These are phyloP conservation scores for Ethmia dodecea DNA, from an alignment of 2,888 invertebrate genomes.

Conservation along the genomic window DNA sequence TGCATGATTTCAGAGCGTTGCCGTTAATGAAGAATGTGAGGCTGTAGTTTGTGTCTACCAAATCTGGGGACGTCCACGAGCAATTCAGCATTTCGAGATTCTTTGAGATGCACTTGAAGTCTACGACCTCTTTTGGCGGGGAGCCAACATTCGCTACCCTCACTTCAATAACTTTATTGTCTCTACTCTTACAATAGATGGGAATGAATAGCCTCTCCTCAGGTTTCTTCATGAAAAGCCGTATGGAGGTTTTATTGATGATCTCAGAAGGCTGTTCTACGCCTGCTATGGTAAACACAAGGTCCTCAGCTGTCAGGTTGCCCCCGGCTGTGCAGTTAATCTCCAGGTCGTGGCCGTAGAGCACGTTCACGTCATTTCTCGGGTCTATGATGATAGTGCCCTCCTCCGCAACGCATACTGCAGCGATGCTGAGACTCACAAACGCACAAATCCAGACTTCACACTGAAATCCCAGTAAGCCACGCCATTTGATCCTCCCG, in stretches of 20 bases:
- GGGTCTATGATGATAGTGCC: slow-evolving; percentile 66
- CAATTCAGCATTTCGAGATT: slow-evolving; percentile 87
- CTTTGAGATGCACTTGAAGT: slow-evolving; percentile 85
- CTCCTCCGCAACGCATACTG: slow-evolving; percentile 30
- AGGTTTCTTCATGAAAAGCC: slow-evolving; percentile 70
- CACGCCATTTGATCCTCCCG: slow-evolving; percentile 48
- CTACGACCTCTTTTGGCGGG: slow-evolving; percentile 79
- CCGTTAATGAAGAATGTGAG: slow-evolving; percentile 44
- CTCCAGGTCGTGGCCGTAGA: slow-evolving; percentile 79
- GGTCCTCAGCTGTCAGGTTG: slow-evolving; percentile 52
- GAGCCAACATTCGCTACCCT: slow-evolving; percentile 61
- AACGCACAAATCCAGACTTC: slow-evolving; percentile 58
- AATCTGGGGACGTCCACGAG: slow-evolving; percentile 81
- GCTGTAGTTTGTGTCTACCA: slow-evolving; percentile 38
- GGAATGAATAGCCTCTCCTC: slow-evolving; percentile 16
- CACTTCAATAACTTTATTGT: slow-evolving; percentile 39
- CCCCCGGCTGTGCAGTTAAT: slow-evolving; percentile 79
- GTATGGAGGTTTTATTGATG: slow-evolving; percentile 80
- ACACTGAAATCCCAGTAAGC: slow-evolving; percentile 41
- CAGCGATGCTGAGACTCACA: too few relatives aligned
- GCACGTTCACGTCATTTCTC: slow-evolving; percentile 74
- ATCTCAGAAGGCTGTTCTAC: slow-evolving; percentile 47
- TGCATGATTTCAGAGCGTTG: slow-evolving; percentile 31
- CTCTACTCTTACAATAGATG: slow-evolving; percentile 73
- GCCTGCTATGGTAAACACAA: slow-evolving; percentile 52